A percentile compares a stretch with the other conserved stretches of the same genome.
phyloP scores from a whole-genome alignment of 2,797 vertebrate genomes.

The Sebastes flavidus region DNA sequence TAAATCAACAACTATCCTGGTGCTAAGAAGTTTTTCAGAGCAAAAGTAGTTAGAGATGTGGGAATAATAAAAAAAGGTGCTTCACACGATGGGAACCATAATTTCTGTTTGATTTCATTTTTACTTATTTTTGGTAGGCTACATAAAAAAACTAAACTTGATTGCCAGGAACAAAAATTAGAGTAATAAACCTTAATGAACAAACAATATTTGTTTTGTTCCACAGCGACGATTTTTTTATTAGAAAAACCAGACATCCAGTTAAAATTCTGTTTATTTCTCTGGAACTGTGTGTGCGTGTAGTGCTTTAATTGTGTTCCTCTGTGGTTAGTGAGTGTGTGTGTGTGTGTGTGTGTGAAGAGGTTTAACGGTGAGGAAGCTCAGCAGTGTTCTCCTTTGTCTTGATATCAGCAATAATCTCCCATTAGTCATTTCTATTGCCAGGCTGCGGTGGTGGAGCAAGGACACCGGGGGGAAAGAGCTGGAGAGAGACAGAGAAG shows the following conservation, averaged over 20 bases:
- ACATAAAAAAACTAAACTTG: not conserved
- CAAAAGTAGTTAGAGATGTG: too few species aligned
- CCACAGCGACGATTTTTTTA: not conserved
- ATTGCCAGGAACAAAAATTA: not conserved
- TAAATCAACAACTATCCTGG: not conserved
- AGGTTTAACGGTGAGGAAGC: slow-evolving; percentile 7
- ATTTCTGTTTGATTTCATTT: not conserved
- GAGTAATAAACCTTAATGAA: not conserved
- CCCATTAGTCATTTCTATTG: slow-evolving; percentile 46
- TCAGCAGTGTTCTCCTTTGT: slow-evolving; percentile 34
- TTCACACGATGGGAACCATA: not conserved
- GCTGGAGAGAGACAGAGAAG: not conserved
- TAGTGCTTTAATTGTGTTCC: not conserved
- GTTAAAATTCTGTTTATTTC: not conserved
- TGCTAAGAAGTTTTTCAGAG: not conserved
- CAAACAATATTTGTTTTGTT: not conserved
- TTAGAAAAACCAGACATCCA: not conserved
- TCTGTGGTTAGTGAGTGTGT: not conserved
- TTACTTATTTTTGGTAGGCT: not conserved
- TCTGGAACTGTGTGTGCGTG: not conserved
- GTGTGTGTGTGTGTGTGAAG: not conserved
- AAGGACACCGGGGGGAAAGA: not conserved
- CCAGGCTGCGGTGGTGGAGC: slow-evolving; percentile 13
- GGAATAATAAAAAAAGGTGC: not conserved
- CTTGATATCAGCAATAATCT: slow-evolving; percentile 61